Conservation (phyloP, 2,888 invertebrate genomes). For the Rhogogaster chlorosoma region DNA sequence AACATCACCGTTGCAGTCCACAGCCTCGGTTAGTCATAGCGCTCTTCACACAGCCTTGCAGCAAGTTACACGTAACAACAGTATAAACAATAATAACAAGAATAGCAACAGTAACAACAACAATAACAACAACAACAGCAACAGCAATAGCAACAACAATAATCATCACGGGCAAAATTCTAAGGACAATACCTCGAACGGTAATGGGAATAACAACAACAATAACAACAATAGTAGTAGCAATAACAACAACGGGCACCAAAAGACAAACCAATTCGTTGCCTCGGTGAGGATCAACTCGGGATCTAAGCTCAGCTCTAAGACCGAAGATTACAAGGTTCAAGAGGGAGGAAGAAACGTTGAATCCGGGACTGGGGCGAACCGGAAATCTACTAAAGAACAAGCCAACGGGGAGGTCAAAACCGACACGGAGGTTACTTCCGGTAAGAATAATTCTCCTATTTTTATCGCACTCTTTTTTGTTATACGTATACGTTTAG, state of each 20-base stretch:
- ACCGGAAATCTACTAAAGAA: slow-evolving; percentile 58
- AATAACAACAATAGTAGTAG: slow-evolving; percentile 62
- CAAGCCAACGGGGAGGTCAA: slow-evolving; percentile 66
- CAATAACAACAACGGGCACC: slow-evolving; percentile 64
- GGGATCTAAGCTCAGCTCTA: slow-evolving; percentile 63
- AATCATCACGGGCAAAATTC: slow-evolving; percentile 56
- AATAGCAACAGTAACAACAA: slow-evolving; percentile 59
- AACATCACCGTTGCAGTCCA: slow-evolving; percentile 39
- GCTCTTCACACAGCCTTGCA: slow-evolving; percentile 34
- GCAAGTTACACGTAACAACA: slow-evolving; percentile 27
- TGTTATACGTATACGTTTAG: not conserved
- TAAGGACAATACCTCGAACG: slow-evolving; percentile 62
- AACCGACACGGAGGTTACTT: slow-evolving; percentile 67
- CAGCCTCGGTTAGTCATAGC: slow-evolving; percentile 39
- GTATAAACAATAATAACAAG: slow-evolving; percentile 50
- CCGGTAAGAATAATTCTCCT: slow-evolving; percentile 63
- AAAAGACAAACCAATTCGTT: slow-evolving; percentile 57
- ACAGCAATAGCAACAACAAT: not conserved
- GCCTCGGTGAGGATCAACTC: slow-evolving; percentile 58
- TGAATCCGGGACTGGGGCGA: slow-evolving; percentile 58
- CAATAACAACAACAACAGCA: slow-evolving; percentile 54
- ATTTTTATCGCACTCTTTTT: not conserved
- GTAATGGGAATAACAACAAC: slow-evolving; percentile 66
- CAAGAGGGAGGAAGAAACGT: slow-evolving; percentile 59
- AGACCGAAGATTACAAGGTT: slow-evolving; percentile 65